Conservation (phyloP, 2,888 invertebrate species). For the Caenorhabditis sinica region DNA sequence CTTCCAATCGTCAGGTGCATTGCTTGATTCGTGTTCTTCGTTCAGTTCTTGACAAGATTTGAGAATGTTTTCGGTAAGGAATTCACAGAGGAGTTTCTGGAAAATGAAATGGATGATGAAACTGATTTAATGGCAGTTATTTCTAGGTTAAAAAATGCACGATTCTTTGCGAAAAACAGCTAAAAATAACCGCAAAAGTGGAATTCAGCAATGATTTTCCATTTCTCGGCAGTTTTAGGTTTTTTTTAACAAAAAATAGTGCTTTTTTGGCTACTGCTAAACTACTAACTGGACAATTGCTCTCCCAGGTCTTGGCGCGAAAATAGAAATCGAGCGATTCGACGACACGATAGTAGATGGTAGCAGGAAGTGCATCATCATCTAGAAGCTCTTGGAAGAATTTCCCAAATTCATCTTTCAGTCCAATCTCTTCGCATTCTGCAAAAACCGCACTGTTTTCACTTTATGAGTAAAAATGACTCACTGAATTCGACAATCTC, state of each 20-base stretch:
- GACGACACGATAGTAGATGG: constrained; percentile 50
- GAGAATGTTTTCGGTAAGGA: constrained; percentile 32
- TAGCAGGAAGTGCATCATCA: constrained; percentile 21
- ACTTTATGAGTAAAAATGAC: neutral
- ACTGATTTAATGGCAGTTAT: neutral
- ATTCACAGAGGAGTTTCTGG: constrained; percentile 13
- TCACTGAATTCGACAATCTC: constrained; percentile 58
- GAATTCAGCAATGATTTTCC: no score
- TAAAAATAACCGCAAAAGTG: no score
- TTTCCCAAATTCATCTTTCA: constrained; percentile 34
- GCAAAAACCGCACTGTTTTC: no score
- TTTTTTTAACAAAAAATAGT: no score
- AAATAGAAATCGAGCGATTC: constrained; percentile 61
- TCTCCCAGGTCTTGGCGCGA: constrained; percentile 65
- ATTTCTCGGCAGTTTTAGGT: no score
- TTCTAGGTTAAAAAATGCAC: neutral
- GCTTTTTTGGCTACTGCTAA: neutral
- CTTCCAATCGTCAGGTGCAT: constrained; percentile 36
- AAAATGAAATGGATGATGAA: constrained; percentile 4
- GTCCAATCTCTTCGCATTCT: constrained; percentile 60
- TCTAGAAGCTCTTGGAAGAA: constrained; percentile 42
- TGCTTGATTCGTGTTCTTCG: constrained; percentile 48
- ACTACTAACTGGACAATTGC: constrained; percentile 57
- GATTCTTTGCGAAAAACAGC: no score
- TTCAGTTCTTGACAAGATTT: constrained; percentile 56